Base-by-base conservation (phyloP, 2,888 invertebrate species). In the Ectemnius cavifrons region DNA sequence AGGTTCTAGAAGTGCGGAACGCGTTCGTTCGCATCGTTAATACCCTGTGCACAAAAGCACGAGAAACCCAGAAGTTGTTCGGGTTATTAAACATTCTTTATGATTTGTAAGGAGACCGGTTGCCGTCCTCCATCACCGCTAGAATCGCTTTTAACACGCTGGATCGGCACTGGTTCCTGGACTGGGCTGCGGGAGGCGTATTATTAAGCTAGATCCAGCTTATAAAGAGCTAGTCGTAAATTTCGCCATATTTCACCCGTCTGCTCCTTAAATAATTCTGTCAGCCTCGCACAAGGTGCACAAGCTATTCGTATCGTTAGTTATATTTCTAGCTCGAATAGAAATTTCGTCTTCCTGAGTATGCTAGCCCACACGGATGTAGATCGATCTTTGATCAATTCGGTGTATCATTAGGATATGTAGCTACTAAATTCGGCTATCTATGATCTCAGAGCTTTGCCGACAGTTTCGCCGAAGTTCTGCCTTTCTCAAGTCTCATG, bases 301-400 rank as follows among this genome's bases (percentile, higher is more conserved):
- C 63, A 68, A 77, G 75, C 75, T 23, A 80, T 74, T 79, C 74
- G 77, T 79, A 65, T 84, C 82, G 80, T 84, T 84, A 81, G 80
- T 75, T 62, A 60, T 56, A n/a, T 62, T 66, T 73, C 77, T 69
- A 79, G 63, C 63, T 61, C 66, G 64, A 70, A 70, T 58, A 49
- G 27, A 27, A 70, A 49, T 57, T 58, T 57, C 14, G 28, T 64
- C 62, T 69, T 58, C 69, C 46, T 69, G 64, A 62, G 68, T 64
- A 67, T 68, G 60, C 57, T 46, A 49, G 20, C 73, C 69, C 70
- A 66, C 73, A 73, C 79, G 78, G 71, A 37, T 37, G 37, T 4
- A 37, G 37, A 37, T 37, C 8, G 37, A 37, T 37, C 37, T 8
- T 37, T 37, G 11, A 37, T 37, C 37, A 37, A 37, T 37, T 37